phyloP scores from a whole-genome alignment of 2,797 vertebrate species.

The Lagothrix lagotricha region DNA sequence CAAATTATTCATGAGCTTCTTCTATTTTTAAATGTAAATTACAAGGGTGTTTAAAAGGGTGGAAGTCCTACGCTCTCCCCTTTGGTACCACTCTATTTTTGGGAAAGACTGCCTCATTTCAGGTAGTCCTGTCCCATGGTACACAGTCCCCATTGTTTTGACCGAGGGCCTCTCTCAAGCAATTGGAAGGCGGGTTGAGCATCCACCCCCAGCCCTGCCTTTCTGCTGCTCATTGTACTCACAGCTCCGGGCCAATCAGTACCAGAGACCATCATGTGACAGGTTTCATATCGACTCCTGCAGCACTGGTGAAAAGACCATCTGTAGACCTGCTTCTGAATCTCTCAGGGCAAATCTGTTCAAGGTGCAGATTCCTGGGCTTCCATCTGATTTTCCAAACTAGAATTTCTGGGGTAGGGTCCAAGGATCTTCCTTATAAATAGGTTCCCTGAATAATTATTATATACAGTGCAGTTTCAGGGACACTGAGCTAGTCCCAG shows the following conservation, averaged over 20 bases:
- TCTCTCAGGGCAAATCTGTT: background rate
- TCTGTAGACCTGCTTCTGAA: background rate
- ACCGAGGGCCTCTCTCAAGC: background rate
- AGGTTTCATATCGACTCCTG: background rate
- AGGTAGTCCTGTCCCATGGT: background rate
- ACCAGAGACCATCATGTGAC: background rate
- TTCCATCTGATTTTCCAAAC: background rate
- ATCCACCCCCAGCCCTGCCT: background rate
- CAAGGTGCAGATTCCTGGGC: background rate
- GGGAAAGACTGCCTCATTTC: background rate
- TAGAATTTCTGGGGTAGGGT: background rate
- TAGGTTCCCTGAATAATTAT: background rate
- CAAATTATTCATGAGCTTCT: slow-evolving; percentile 71
- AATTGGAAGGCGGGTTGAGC: background rate
- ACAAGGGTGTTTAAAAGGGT: slow-evolving; percentile 56
- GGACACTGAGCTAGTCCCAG: background rate
- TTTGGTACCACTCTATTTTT: slow-evolving; percentile 7
- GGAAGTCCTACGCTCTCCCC: background rate
- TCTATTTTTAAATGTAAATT: slow-evolving; percentile 78
- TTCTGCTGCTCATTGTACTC: background rate
- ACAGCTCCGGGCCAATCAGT: background rate
- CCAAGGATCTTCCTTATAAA: background rate
- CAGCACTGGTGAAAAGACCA: background rate
- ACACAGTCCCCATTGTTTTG: too few relatives aligned
- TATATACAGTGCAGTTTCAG: background rate